Base-by-base conservation (phyloP, 2,113 vertebrate genomes). In the Sander vitreus region DNA sequence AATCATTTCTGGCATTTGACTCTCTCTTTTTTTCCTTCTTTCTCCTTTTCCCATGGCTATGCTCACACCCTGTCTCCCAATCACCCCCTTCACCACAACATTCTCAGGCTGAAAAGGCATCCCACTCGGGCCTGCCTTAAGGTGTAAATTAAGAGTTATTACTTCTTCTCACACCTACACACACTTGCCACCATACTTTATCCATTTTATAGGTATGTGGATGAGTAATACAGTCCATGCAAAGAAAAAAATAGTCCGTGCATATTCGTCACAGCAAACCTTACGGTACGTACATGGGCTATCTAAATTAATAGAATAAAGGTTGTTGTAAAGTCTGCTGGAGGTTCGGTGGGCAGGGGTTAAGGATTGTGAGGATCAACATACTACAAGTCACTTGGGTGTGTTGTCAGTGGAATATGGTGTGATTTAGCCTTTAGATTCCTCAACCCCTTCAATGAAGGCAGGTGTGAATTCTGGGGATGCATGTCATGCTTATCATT, bases 401-500 rank as follows among this genome's bases (percentile, higher is more conserved):
- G 63, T 76, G 78, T 71, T 87, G 81, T 89, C 79, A 60, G 80
- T 83, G 76, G 86, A 89, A 91, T 85, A 85, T 64, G 83, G 50
- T 83, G 84, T 91, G 83, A 88, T 88, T 67, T 86, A 76, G 90
- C 80, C 81, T 60, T 15, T 51, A 69, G 83, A 80, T 91, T 80
- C 85, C 65, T 73, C 15, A 1, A 45, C 78, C 83, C 82, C 76
- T 64, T 87, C 85, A 88, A 53, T 88, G 79, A 83, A 80, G 78
- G 70, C 13, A 27, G 87, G 88, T 91, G 93, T 89, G 87, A 90
- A 92, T 86, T 93, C 87, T 88, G 68, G 33, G 63, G 83, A 86
- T 88, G 87, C 79, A 70, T 91, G 83, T 82, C 81, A 64, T 88
- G 80, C 80, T 93, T 89, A 89, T 89, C 63, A 88, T 13, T 45